Evolutionary conservation across 2,113 vertebrate species (phyloP), one percentile per base, ranked within the genome.

Genomic region (Siniperca chuatsi): DNA sequence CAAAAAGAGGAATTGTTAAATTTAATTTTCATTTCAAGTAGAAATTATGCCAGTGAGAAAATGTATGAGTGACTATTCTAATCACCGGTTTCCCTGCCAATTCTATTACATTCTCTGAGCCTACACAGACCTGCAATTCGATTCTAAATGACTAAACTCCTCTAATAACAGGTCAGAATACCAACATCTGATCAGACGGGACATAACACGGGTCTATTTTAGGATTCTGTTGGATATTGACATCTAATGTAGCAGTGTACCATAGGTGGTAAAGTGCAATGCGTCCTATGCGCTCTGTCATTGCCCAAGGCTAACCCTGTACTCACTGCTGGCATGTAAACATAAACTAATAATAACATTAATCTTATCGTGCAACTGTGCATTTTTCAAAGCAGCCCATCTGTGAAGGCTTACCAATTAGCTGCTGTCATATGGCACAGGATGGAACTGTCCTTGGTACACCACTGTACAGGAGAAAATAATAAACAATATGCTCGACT

Each of bases 381-480:
- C 86, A 79, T 72, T 84, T 89, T 83, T 84, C 58, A 89, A 86
- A 80, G 78, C 81, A 80, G 78, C 74, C 91, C 89, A 92, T 94
- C 90, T 93, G 92, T 78, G 80, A 87, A 81, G 77, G 71, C 74
- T 85, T 84, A 76, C 85, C 88, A 94, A 94, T 93, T 93, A 94
- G 75, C 81, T 81, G 86, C 80, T 65, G 79, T 93, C 87, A 92
- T 89, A 90, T 89, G 86, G 90, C 86, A 66, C 42, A 70, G 57
- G 58, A 87, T 72, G 64, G 61, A 85, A 37, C 75, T 66, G 75
- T 89, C 77, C 67, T 79, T 75, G 52, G n/a, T 82, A 44, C 70
- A 74, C 78, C 67, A 71, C 78, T 64, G 35, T 71, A 82, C 64
- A 68, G 83, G 4, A n/a, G 37, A 37, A 67, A 86, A 61, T 42